Evolutionary conservation across 2,888 invertebrate genomes (phyloP).

Genomic region (Dryobotodes eremita): DNA sequence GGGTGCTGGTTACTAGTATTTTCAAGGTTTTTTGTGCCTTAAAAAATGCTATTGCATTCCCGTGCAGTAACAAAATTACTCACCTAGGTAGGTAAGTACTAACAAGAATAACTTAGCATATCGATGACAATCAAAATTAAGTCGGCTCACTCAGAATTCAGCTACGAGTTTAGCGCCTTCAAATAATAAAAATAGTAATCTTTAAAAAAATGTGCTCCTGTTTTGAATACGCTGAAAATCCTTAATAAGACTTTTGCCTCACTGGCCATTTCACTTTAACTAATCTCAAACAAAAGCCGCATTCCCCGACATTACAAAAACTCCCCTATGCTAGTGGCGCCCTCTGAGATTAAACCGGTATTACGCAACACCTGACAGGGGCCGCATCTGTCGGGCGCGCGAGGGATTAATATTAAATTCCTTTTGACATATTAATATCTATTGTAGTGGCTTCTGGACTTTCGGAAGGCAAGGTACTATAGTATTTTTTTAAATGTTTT

Average conservation of each 20-base stretch:
- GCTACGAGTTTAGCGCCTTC: too few species aligned
- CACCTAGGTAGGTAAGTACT: too few species aligned
- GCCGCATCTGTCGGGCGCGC: conserved; percentile 61
- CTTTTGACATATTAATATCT: conserved; percentile 62
- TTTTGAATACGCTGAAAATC: conserved; percentile 5
- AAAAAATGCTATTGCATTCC: background rate
- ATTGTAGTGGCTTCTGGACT: conserved; percentile 23
- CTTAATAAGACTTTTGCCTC: conserved; percentile 25
- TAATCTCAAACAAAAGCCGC: conserved; percentile 48
- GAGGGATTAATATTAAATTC: conserved; percentile 64
- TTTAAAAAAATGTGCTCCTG: background rate
- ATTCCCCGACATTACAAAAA: conserved; percentile 22
- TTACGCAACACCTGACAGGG: conserved; percentile 65
- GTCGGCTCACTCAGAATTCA: background rate
- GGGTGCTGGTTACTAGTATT: background rate
- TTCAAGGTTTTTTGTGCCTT: background rate
- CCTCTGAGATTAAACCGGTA: conserved; percentile 61
- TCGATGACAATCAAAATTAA: background rate
- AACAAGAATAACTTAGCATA: background rate
- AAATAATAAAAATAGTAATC: background rate
- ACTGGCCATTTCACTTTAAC: conserved; percentile 46
- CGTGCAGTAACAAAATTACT: background rate
- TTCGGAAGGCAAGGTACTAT: background rate
- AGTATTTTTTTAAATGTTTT: background rate
- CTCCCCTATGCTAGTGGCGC: conserved; percentile 50